phyloP scores from a whole-genome alignment of 2,888 invertebrate genomes.

The Salpingus planirostris region DNA sequence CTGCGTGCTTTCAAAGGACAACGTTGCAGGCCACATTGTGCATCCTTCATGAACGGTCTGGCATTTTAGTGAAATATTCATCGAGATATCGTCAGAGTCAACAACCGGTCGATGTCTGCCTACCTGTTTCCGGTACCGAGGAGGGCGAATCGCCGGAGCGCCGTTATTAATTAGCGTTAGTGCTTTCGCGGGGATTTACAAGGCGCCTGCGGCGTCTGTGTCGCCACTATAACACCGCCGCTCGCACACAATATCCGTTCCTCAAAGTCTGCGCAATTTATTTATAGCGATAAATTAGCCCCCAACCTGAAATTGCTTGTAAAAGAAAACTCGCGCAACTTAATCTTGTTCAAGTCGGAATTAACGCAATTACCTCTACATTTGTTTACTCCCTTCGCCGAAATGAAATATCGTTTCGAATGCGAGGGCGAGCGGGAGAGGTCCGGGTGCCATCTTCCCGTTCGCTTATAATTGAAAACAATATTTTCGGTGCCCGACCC shows the following conservation, averaged over 20 bases:
- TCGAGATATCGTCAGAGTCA: too few species aligned
- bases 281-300: constrained; percentile 17
- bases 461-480: too few species aligned
- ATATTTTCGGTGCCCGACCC: too few species aligned
- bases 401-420: too few species aligned
- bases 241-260: constrained; percentile 4
- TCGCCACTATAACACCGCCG: constrained; percentile 8
- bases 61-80: too few species aligned
- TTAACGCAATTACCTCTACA: constrained; percentile 12
- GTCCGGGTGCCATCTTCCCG: too few species aligned
- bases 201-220: constrained; percentile 15
- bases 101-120: constrained; percentile 10
- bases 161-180: constrained; percentile 24
- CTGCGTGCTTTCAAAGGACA: too few species aligned
- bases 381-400: constrained; percentile 9
- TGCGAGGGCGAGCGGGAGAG: too few species aligned
- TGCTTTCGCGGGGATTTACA: constrained; percentile 24
- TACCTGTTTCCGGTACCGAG: too few species aligned
- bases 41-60: too few species aligned
- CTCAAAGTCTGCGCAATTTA: constrained; percentile 9
- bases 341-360: constrained; percentile 17
- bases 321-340: constrained; percentile 12
- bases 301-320: constrained; percentile 14
- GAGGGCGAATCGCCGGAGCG: constrained; percentile 9
- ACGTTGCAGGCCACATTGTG: too few species aligned